Evolutionary conservation across 2,888 invertebrate genomes (phyloP).

Genomic region (Drosophila flavopinicola): DNA sequence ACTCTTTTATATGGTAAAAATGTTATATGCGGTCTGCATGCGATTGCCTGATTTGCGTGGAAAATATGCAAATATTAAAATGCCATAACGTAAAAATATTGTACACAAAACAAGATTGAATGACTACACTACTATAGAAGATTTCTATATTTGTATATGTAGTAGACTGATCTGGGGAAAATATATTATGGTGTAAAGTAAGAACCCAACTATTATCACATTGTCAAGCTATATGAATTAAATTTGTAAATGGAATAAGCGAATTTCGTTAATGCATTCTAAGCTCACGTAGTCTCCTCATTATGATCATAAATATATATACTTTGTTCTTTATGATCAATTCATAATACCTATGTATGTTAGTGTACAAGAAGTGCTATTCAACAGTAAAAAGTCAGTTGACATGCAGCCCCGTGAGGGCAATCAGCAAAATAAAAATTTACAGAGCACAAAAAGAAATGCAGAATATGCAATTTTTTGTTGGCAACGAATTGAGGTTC

Average conservation of each 20-base stretch:
- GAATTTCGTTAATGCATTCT: no score
- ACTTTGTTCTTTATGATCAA: neutral
- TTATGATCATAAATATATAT: neutral
- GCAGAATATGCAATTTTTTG: slow-evolving; percentile 14
- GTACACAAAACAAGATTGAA: slow-evolving; percentile 4
- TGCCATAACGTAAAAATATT: slow-evolving; percentile 28
- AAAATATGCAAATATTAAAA: slow-evolving; percentile 63
- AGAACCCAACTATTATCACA: neutral
- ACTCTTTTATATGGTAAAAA: slow-evolving; percentile 6
- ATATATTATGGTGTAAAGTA: slow-evolving; percentile 4
- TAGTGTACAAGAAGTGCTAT: slow-evolving; percentile 2
- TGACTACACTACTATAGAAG: no score
- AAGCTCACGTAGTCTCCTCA: no score
- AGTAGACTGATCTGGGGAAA: neutral
- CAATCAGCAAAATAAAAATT: slow-evolving; percentile 35
- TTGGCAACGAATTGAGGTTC: neutral
- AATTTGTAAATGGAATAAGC: no score
- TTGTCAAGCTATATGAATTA: no score
- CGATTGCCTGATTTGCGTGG: slow-evolving; percentile 55
- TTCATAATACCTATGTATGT: neutral
- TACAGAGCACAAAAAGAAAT: slow-evolving; percentile 17
- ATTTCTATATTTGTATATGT: no score
- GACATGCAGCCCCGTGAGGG: slow-evolving; percentile 16
- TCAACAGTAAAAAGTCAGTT: slow-evolving; percentile 26
- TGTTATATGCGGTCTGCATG: slow-evolving; percentile 56